Conservation (phyloP, 2,797 vertebrate genomes). For the Parauchenoglanis ngamensis region DNA sequence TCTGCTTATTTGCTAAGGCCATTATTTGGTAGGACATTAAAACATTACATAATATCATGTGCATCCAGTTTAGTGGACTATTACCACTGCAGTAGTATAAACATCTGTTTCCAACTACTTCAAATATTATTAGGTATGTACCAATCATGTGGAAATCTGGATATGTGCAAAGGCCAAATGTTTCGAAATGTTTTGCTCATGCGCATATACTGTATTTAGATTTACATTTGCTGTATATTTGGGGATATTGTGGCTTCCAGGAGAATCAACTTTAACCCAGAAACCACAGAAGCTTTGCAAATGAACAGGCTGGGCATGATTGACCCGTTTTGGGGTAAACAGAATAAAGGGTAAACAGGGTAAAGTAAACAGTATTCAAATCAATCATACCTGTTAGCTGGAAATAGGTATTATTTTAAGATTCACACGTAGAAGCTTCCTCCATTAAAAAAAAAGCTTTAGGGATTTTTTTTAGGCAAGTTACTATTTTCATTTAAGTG, state of each 20-base stretch:
- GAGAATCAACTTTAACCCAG: slow-evolving; percentile 54
- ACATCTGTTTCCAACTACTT: background rate
- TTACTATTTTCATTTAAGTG: background rate
- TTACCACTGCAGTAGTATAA: background rate
- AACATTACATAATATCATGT: slow-evolving; percentile 21
- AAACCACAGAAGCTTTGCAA: slow-evolving; percentile 34
- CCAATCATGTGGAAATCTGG: background rate
- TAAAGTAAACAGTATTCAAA: slow-evolving; percentile 9
- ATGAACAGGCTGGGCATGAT: slow-evolving; percentile 5
- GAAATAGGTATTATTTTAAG: background rate
- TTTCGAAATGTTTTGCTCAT: slow-evolving; percentile 12
- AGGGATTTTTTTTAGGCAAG: background rate
- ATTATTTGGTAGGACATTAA: slow-evolving; percentile 12
- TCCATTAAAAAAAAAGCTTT: background rate
- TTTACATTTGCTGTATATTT: slow-evolving; percentile 29
- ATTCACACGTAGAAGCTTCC: background rate
- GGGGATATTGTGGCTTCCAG: slow-evolving; percentile 10
- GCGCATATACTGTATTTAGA: slow-evolving; percentile 10
- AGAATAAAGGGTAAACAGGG: too few species aligned
- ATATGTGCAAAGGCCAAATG: background rate
- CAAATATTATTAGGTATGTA: background rate
- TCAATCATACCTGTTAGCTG: background rate
- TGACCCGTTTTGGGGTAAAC: background rate
- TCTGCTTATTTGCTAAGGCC: slow-evolving; percentile 25
- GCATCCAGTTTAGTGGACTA: background rate